A percentile compares a stretch with the other conserved stretches of the same genome.
Conservation (phyloP, 1,140 invertebrate species). For the Anastatus disparis region DNA sequence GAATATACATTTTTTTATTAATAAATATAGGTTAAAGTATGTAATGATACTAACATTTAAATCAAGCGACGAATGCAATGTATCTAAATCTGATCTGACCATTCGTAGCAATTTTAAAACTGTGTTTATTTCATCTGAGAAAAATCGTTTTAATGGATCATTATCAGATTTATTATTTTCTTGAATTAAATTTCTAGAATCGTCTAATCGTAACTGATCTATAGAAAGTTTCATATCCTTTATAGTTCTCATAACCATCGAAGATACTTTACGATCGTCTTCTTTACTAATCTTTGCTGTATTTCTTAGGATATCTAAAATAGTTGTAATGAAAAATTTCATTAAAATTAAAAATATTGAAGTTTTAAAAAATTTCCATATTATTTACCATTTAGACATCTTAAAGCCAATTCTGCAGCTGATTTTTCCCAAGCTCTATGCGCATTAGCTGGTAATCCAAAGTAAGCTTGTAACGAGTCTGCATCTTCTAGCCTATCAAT, state of each 20-base stretch:
- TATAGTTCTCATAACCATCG: conserved; percentile 39
- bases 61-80: conserved; percentile 35
- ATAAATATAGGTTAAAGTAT: neutral
- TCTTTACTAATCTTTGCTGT: conserved; percentile 1
- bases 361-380: too few species aligned
- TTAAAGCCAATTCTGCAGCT: conserved; percentile 72
- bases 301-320: conserved; percentile 23
- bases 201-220: conserved; percentile 52
- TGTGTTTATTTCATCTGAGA: conserved; percentile 50
- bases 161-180: conserved; percentile 62
- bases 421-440: conserved; percentile 81
- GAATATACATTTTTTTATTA: conserved; percentile 19
- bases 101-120: conserved; percentile 64
- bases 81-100: conserved; percentile 63
- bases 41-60: conserved; percentile 42
- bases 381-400: conserved; percentile 73
- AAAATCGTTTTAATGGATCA: conserved; percentile 59
- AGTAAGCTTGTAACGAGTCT: conserved; percentile 75
- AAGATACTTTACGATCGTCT: neutral
- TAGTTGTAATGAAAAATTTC: neutral
- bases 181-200: neutral
- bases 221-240: conserved; percentile 52
- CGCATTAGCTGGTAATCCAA: conserved; percentile 86
- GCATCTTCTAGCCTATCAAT: conserved; percentile 75
- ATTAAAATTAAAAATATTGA: too few species aligned